A percentile compares a stretch with the other conserved stretches of the same genome.
These are phyloP conservation scores for Carapus acus DNA, from an alignment of 2,797 vertebrate species.

Conservation along the genomic window DNA sequence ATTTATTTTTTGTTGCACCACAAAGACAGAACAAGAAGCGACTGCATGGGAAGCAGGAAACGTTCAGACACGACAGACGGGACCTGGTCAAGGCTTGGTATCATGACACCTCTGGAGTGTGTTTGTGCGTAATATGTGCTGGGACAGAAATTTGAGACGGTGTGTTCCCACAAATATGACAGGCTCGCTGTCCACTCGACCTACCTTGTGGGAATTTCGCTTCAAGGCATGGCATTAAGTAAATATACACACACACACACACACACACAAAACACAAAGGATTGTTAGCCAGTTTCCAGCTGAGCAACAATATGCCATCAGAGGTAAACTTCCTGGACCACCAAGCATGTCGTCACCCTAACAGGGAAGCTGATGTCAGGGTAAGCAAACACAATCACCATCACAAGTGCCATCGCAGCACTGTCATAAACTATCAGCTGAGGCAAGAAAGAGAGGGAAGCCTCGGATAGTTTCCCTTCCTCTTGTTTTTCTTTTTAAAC, in stretches of 20 bases:
- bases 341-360: constrained; percentile 20
- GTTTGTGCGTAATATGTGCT: constrained; percentile 13
- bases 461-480: background rate
- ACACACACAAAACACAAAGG: constrained; percentile 44
- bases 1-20: constrained; percentile 1
- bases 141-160: constrained; percentile 52
- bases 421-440: background rate
- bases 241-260: constrained; percentile 58
- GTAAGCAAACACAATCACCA: constrained; percentile 23
- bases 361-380: constrained; percentile 31
- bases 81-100: constrained; percentile 23
- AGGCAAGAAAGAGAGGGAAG: constrained; percentile 5
- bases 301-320: constrained; percentile 55
- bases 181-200: constrained; percentile 56
- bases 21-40: constrained; percentile 51
- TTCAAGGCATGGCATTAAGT: constrained; percentile 73
- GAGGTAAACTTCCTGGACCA: constrained; percentile 52
- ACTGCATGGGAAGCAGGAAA: constrained; percentile 44
- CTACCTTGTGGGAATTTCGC: constrained; percentile 80
- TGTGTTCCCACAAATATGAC: constrained; percentile 62
- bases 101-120: constrained; percentile 15
- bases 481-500: constrained; percentile 1
- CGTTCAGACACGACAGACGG: constrained; percentile 52
- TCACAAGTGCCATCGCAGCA: constrained; percentile 7
- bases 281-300: constrained; percentile 63